Evolutionary conservation across 2,888 invertebrate species (phyloP).

Genomic region (Heliconius ismenius): DNA sequence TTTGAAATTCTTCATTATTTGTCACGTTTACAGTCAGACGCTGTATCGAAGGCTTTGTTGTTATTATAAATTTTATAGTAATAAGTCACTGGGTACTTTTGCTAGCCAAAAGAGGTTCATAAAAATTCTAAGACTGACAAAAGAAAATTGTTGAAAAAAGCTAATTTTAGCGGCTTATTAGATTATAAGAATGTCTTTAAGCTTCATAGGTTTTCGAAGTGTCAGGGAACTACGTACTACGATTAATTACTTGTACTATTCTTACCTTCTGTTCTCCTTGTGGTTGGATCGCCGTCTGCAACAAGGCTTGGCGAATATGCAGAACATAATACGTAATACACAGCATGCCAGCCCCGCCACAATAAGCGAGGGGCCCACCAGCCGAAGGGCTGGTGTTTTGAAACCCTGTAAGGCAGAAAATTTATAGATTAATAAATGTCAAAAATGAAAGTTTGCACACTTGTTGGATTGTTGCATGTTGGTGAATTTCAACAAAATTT

Average conservation of each 20-base stretch:
- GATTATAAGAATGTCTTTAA: neutral
- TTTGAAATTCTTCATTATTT: no score
- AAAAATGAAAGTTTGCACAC: neutral
- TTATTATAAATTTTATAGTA: no score
- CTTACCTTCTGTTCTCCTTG: slow-evolving; percentile 83
- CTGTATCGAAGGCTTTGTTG: no score
- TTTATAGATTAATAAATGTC: neutral
- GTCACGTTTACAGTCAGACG: no score
- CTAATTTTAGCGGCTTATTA: neutral
- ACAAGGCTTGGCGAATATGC: slow-evolving; percentile 91
- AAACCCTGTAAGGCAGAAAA: slow-evolving; percentile 76
- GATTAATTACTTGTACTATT: neutral
- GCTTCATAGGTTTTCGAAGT: neutral
- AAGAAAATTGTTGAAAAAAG: no score
- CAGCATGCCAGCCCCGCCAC: slow-evolving; percentile 90
- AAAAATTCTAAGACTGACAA: neutral
- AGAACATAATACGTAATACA: slow-evolving; percentile 90
- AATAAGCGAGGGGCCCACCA: slow-evolving; percentile 92
- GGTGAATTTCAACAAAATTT: neutral
- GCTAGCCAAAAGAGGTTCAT: neutral
- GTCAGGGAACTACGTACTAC: no score
- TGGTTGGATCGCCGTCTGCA: slow-evolving; percentile 83
- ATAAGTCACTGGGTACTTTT: no score
- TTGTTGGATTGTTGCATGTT: neutral
- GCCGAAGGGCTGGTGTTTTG: slow-evolving; percentile 91